Base-by-base conservation (phyloP, 35 echinoderm and acorn worm species). In the Acanthaster planci region DNA sequence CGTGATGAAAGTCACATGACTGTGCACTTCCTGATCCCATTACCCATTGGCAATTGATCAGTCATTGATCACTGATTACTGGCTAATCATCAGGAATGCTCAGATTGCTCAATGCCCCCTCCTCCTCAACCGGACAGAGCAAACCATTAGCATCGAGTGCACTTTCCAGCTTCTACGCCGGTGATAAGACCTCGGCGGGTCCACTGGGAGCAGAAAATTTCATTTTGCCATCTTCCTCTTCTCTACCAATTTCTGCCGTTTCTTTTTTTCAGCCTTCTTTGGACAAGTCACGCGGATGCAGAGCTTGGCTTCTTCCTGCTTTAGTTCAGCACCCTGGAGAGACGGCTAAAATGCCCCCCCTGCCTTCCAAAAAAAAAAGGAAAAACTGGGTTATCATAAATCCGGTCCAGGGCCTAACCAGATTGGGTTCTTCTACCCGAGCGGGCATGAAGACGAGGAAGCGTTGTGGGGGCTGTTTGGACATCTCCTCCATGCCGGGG, bases 371-470 rank as follows among this genome's bases (percentile, higher is more conserved):
- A 72, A 59, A n/a, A 18, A 59, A 59, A 26, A 18, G 19, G 19
- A 26, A 72, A 72, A 72, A 72, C 64, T 72, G 64, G 64, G 64
- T 72, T 72, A 72, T 72, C 64, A 34, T 35, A 72, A 72, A 72
- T 72, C 64, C 64, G 34, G 64, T 72, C 34, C 64, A 14, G 23
- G 64, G 42, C 42, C 42, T 72, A 72, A 72, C 64, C 64, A 72
- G 64, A 72, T 72, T 72, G 64, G 64, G 64, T 72, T 72, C 64
- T 72, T 72, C 64, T 72, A 72, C 26, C 64, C 64, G 64, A 72
- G 26, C 64, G 30, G 64, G 64, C 64, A 72, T 26, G 64, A 26
- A 72, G 64, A 26, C 34, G 64, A 72, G 14, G 34, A 26, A 72
- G 30, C 18, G 23, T 12, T 4, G 1, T 72, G 2, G 64, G 64